Evolutionary conservation across 2,888 invertebrate species (phyloP), one percentile per base, ranked within the genome.

Genomic region (Clitarchus hookeri): DNA sequence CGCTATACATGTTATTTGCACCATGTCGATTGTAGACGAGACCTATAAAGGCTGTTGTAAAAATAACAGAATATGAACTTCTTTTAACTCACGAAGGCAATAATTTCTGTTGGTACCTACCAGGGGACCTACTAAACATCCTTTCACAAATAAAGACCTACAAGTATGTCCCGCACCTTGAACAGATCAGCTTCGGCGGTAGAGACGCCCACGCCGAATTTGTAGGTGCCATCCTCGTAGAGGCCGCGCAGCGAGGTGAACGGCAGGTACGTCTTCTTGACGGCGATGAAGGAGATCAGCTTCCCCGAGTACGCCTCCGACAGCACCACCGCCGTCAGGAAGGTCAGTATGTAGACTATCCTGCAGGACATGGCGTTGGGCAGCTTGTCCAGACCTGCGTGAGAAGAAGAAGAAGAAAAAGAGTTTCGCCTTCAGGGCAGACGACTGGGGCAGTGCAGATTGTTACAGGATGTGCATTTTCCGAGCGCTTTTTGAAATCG

Each of bases 251-350:
- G 86, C 16, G 84, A 84, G 11, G 19, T 84, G 86, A 86, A 86
- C 8, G 86, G 86, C 86, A 86, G 6, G n/a, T 77, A 26, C 12
- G 79, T 78, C 53, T 78, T 44, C 84, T 36, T 84, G 48, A 86
- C 86, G 25, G 86, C 53, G 36, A 86, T 84, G 84, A 79, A 84
- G 25, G 86, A 86, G 80, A 86, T 86, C 84, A 86, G 79, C 26
- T 84, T 78, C n/a, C 86, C 86, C 23, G 86, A 86, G 84, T 86
- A 86, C 80, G 84, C 84, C 79, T 84, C 84, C 53, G 84, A 44
- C 78, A 84, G 84, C n/a, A 86, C 82, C 48, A 86, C 86, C 0
- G 86, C 86, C 26, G 86, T 86, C 77, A 84, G 53, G 86, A 84
- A 86, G 23, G 80, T 79, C 4, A 86, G 78, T 44, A 86, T 77